Conservation (phyloP, 1,140 invertebrate genomes). For the Tetragonula clypearis region DNA sequence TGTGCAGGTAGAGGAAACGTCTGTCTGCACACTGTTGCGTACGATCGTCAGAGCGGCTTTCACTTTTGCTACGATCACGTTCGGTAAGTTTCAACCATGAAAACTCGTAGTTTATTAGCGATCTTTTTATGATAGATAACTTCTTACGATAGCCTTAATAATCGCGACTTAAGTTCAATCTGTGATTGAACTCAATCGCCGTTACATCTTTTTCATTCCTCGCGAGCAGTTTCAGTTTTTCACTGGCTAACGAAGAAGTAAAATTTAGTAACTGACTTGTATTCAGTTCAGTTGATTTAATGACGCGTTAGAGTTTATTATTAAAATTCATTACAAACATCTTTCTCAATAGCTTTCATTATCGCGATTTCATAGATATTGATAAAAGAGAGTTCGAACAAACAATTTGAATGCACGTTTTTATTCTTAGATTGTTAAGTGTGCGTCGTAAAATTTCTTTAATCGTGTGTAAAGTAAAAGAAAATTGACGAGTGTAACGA, state of each 20-base stretch:
- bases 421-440: neutral
- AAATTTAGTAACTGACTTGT: conserved; percentile 9
- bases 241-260: neutral
- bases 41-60: conserved; percentile 69
- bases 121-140: neutral
- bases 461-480: neutral
- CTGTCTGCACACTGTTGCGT: conserved; percentile 35
- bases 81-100: conserved; percentile 60
- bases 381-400: neutral
- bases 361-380: neutral
- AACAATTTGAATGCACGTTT: neutral
- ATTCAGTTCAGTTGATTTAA: neutral
- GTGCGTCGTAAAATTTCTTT: neutral
- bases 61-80: conserved; percentile 66
- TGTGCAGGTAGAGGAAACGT: conserved; percentile 43
- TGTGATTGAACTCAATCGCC: neutral
- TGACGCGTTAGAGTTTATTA: neutral
- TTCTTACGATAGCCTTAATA: neutral
- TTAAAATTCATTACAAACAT: neutral
- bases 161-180: neutral
- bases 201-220: neutral
- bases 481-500: neutral
- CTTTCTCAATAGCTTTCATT: neutral
- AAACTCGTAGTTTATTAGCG: conserved; percentile 11
- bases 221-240: neutral